phyloP scores from a whole-genome alignment of 1,140 invertebrate genomes.

The Aphelinus certus region DNA sequence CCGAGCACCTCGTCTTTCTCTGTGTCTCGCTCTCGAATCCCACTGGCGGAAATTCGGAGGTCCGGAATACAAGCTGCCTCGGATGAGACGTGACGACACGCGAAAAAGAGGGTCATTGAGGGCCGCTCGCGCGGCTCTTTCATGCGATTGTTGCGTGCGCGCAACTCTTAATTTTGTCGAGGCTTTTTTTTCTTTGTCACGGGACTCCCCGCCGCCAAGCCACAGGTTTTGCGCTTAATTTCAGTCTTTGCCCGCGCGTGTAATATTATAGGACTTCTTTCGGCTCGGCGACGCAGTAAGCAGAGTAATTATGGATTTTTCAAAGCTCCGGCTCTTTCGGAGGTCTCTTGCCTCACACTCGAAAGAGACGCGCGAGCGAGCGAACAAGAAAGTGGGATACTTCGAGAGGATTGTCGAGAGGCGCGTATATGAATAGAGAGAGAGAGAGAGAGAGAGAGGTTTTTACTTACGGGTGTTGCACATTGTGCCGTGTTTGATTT shows the following conservation, averaged over 20 bases:
- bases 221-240: slow-evolving; percentile 11
- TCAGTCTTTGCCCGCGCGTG: background rate
- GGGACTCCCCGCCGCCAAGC: too few species aligned
- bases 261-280: slow-evolving; percentile 11
- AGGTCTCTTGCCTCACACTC: background rate
- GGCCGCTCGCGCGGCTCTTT: background rate
- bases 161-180: background rate
- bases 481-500: slow-evolving; percentile 2
- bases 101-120: slow-evolving; percentile 28
- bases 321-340: background rate
- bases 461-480: too few species aligned
- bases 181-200: background rate
- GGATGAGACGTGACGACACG: slow-evolving; percentile 1
- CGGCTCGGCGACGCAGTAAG: background rate
- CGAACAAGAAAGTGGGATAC: background rate
- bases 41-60: background rate
- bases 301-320: slow-evolving; percentile 19
- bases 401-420: slow-evolving; percentile 6
- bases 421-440: background rate
- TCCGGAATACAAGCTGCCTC: background rate
- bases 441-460: too few species aligned
- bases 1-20: too few species aligned
- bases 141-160: background rate
- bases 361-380: background rate
- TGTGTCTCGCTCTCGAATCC: too few species aligned